phyloP scores from a whole-genome alignment of 2,797 vertebrate genomes.

The Chanos chanos region DNA sequence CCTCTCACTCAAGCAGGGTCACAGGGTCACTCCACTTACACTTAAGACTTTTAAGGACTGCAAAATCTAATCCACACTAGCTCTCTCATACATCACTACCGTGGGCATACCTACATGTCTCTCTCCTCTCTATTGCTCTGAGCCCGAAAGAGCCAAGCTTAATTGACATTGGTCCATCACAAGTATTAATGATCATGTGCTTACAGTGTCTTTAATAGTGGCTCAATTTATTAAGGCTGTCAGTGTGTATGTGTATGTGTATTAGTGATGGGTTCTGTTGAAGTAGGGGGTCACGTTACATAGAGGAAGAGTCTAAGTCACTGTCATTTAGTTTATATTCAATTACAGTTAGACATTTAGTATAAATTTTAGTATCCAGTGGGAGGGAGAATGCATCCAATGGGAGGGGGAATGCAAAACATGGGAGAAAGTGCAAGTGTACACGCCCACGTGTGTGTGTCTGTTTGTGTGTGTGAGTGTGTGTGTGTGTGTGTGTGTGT shows the following conservation, averaged over 20 bases:
- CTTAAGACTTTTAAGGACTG: slow-evolving; percentile 2
- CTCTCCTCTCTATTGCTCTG: too few species aligned
- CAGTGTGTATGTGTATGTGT: slow-evolving; percentile 1
- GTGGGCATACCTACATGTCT: too few species aligned
- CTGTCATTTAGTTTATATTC: too few species aligned
- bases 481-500: background rate
- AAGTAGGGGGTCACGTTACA: too few species aligned
- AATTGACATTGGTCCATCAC: background rate
- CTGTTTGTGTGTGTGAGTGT: background rate
- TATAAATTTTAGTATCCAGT: too few species aligned
- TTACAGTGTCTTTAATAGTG: background rate
- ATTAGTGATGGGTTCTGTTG: background rate
- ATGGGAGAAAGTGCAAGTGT: too few species aligned
- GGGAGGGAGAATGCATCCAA: too few species aligned
- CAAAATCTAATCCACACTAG: background rate
- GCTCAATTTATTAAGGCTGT: background rate
- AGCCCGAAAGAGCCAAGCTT: background rate
- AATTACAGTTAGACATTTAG: too few species aligned
- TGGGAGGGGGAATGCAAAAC: too few species aligned
- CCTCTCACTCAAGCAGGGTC: background rate
- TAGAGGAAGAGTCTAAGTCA: too few species aligned
- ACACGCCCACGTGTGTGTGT: too few species aligned
- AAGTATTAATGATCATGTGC: background rate
- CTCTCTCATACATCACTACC: background rate
- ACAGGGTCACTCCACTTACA: background rate